These are phyloP conservation scores for Gorsachius magnificus DNA, from an alignment of 2,797 vertebrate species.

Conservation along the genomic window DNA sequence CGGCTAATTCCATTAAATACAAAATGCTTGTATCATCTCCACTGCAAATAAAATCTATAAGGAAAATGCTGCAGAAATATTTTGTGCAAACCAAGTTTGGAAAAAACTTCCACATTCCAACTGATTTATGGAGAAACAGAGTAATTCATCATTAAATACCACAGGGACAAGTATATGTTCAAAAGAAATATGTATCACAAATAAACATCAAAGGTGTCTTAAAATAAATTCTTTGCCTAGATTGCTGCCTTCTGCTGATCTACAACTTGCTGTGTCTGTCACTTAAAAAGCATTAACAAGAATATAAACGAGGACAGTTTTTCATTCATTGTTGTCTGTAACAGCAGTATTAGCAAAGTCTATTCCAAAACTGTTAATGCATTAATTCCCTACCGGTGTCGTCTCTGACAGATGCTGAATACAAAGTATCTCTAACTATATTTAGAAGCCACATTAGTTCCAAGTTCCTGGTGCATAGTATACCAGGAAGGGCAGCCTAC, in stretches of 20 bases:
- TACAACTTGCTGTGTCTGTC: neutral
- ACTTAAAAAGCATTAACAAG: neutral
- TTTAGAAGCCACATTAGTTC: conserved; percentile 63
- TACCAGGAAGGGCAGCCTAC: conserved; percentile 5
- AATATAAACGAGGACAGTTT: neutral
- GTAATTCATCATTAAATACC: neutral
- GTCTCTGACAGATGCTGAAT: neutral
- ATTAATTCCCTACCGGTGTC: neutral
- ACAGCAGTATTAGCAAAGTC: neutral
- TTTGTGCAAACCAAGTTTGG: neutral
- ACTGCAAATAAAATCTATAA: neutral
- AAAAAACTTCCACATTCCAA: neutral
- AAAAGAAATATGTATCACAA: neutral
- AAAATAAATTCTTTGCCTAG: neutral
- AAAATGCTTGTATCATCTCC: neutral
- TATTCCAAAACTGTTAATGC: conserved; percentile 14
- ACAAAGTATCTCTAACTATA: conserved; percentile 39
- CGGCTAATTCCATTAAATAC: neutral
- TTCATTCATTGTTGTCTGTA: neutral
- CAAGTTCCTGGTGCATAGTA: conserved; percentile 51
- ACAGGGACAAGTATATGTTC: neutral
- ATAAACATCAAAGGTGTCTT: neutral
- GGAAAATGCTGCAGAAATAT: neutral
- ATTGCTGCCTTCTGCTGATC: neutral
- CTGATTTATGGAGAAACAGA: neutral